These are phyloP conservation scores for Megathymus violae DNA, from an alignment of 1,140 invertebrate species.

Conservation along the genomic window DNA sequence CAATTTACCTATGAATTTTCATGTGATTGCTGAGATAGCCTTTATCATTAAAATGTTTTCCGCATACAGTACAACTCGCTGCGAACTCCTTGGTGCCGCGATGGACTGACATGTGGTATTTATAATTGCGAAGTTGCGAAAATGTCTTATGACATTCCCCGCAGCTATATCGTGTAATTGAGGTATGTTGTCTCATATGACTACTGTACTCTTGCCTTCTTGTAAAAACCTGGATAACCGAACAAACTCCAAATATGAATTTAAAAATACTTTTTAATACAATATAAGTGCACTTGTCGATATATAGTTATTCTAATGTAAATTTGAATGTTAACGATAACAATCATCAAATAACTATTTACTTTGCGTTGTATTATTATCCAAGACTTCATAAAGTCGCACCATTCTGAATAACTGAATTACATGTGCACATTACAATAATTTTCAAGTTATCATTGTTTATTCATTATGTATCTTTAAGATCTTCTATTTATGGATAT, in stretches of 20 bases:
- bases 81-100: constrained; percentile 90
- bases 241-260: constrained; percentile 13
- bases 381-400: not conserved
- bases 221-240: constrained; percentile 50
- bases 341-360: not conserved
- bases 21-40: constrained; percentile 91
- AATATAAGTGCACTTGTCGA: not conserved
- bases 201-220: constrained; percentile 39
- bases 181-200: constrained; percentile 50
- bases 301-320: not conserved
- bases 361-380: not conserved
- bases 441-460: not conserved
- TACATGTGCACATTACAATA: not conserved
- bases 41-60: constrained; percentile 90
- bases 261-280: no score
- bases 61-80: constrained; percentile 89
- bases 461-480: not conserved
- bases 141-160: constrained; percentile 91
- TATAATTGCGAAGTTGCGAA: constrained; percentile 90
- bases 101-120: constrained; percentile 90
- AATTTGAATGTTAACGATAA: not conserved
- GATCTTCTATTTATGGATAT: no score
- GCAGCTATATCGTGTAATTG: constrained; percentile 87
- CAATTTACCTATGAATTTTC: constrained; percentile 90
- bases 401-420: not conserved